Percentiles rank a stretch among this genome's conserved stretches.
phyloP scores from a whole-genome alignment of 2,888 invertebrate species.

The Ormia ochracea region DNA sequence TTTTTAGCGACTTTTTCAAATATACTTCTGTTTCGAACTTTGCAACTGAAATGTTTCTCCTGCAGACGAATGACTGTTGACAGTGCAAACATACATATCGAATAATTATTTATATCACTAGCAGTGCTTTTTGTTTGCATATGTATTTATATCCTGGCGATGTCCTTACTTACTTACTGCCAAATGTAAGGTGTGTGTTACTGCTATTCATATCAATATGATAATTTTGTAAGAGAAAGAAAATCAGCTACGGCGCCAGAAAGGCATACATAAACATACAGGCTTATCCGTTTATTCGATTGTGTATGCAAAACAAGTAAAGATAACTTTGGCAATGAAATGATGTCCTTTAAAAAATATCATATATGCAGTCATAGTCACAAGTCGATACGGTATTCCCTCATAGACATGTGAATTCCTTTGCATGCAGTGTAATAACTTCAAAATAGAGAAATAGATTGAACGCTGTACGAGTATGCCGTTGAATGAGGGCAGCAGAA shows the following conservation, averaged over 20 bases:
- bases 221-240: conserved; percentile 15
- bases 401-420: neutral
- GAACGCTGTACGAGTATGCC: neutral
- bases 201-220: conserved; percentile 4
- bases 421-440: neutral
- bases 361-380: neutral
- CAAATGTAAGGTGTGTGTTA: neutral
- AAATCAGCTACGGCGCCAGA: conserved; percentile 9
- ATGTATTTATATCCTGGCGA: conserved; percentile 11
- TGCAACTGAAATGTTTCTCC: no score
- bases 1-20: no score
- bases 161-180: neutral
- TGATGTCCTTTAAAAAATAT: neutral
- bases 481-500: neutral
- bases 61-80: no score
- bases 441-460: neutral
- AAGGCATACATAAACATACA: conserved; percentile 8
- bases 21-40: no score
- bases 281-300: neutral
- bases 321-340: conserved; percentile 23
- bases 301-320: neutral
- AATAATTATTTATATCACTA: neutral
- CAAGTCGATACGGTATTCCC: neutral
- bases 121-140: neutral
- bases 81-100: neutral